Evolutionary conservation across 2,113 vertebrate genomes (phyloP).

Genomic region (Ophiodon elongatus): DNA sequence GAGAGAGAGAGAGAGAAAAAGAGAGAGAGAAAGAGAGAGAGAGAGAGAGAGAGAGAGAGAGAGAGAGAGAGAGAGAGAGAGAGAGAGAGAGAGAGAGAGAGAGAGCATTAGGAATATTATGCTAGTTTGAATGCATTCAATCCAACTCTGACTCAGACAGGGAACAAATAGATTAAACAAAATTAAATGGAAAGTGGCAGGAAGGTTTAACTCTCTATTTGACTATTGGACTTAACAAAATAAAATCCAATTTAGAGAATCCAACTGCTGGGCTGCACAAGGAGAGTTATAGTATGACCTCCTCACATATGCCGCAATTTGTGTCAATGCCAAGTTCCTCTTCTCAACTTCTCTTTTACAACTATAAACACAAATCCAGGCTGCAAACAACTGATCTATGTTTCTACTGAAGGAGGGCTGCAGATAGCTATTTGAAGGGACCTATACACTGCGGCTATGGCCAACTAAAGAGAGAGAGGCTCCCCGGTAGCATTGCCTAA

Average conservation of each 20-base stretch:
- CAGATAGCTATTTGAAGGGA: slow-evolving; percentile 12
- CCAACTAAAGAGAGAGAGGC: slow-evolving; percentile 31
- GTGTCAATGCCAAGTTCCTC: slow-evolving; percentile 41
- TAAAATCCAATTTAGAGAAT: slow-evolving; percentile 46
- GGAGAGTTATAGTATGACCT: slow-evolving; percentile 41
- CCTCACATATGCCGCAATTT: slow-evolving; percentile 33
- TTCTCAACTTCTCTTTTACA: slow-evolving; percentile 29
- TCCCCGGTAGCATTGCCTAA: slow-evolving; percentile 29
- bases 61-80: too few species aligned
- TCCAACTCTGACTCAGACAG: slow-evolving; percentile 35
- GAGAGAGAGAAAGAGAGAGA: too few species aligned
- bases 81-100: background rate
- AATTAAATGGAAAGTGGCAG: slow-evolving; percentile 44
- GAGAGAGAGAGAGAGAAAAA: background rate
- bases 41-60: too few species aligned
- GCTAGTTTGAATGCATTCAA: slow-evolving; percentile 22
- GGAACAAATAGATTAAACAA: slow-evolving; percentile 52
- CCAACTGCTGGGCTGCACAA: slow-evolving; percentile 8
- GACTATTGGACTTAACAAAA: slow-evolving; percentile 43
- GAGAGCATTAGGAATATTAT: background rate
- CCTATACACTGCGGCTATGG: slow-evolving; percentile 8
- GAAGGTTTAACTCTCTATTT: slow-evolving; percentile 46
- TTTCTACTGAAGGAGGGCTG: slow-evolving; percentile 2
- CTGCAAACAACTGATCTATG: slow-evolving; percentile 15
- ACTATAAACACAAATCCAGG: slow-evolving; percentile 13